These are phyloP conservation scores for Connochaetes taurinus DNA, from an alignment of 2,113 vertebrate genomes.

Conservation along the genomic window DNA sequence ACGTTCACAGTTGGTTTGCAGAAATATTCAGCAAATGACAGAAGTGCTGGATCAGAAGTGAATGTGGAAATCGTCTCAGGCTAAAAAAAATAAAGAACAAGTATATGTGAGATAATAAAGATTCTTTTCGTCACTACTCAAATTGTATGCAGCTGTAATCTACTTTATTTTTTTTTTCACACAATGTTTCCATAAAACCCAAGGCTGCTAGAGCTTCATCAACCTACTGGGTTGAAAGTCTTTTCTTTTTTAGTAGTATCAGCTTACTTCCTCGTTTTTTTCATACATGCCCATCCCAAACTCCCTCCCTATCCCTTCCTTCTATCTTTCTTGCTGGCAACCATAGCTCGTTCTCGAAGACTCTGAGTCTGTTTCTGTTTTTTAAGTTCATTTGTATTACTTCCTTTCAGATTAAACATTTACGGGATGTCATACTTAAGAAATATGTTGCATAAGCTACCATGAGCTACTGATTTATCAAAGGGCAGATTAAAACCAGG, in stretches of 20 bases:
- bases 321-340: not conserved
- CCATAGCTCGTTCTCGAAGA: not conserved
- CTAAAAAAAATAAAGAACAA: conserved; percentile 77
- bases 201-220: not conserved
- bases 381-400: not conserved
- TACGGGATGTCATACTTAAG: not conserved
- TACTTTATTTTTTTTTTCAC: not conserved
- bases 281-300: not conserved
- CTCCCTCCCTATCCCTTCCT: not conserved
- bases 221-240: not conserved
- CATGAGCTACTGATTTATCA: not conserved
- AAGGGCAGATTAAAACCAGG: not conserved
- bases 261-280: not conserved
- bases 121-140: not conserved
- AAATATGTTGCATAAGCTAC: not conserved
- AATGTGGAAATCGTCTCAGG: conserved; percentile 96
- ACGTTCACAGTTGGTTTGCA: conserved; percentile 90
- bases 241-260: not conserved
- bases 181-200: not conserved
- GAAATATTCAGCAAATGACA: conserved; percentile 96
- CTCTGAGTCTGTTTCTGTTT: not conserved
- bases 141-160: not conserved
- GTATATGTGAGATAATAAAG: not conserved
- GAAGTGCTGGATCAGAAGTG: conserved; percentile 93
- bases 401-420: not conserved